phyloP scores from a whole-genome alignment of 2,888 invertebrate species.

The Heliothis peltigera region DNA sequence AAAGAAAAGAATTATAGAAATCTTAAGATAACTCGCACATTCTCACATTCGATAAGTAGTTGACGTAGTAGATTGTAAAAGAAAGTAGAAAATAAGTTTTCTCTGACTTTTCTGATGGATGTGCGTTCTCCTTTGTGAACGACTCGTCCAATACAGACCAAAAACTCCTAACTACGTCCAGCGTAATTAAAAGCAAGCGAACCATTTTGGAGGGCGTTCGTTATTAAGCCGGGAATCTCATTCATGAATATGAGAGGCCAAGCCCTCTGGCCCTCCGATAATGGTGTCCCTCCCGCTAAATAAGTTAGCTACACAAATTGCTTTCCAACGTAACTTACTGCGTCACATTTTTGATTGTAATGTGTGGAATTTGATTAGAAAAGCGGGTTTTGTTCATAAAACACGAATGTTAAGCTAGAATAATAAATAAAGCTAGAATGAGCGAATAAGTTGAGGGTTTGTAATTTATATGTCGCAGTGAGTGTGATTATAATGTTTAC shows the following conservation, averaged over 20 bases:
- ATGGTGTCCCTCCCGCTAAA: constrained; percentile 54
- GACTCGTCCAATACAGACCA: constrained; percentile 3
- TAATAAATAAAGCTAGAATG: not conserved
- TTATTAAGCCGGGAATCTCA: constrained; percentile 63
- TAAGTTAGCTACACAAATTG: constrained; percentile 58
- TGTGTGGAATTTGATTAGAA: not conserved
- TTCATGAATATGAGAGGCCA: constrained; percentile 68
- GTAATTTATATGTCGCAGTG: not conserved
- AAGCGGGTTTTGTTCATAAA: not conserved
- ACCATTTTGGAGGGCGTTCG: constrained; percentile 50
- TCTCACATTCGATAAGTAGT: too few species aligned
- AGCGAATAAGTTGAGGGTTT: not conserved
- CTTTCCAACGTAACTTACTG: constrained; percentile 41
- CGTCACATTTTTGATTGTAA: constrained; percentile 20
- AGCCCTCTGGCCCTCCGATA: constrained; percentile 42
- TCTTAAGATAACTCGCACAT: too few species aligned
- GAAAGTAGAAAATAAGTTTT: too few species aligned
- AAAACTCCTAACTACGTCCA: constrained; percentile 18
- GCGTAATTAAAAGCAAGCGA: constrained; percentile 60
- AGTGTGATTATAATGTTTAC: not conserved
- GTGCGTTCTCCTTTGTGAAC: not conserved
- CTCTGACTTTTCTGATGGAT: too few species aligned
- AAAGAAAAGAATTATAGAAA: too few species aligned
- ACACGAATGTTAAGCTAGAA: not conserved
- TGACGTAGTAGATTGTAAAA: too few species aligned